Evolutionary conservation across 2,113 vertebrate genomes (phyloP).

Genomic region (Trochalopteron elliotii): DNA sequence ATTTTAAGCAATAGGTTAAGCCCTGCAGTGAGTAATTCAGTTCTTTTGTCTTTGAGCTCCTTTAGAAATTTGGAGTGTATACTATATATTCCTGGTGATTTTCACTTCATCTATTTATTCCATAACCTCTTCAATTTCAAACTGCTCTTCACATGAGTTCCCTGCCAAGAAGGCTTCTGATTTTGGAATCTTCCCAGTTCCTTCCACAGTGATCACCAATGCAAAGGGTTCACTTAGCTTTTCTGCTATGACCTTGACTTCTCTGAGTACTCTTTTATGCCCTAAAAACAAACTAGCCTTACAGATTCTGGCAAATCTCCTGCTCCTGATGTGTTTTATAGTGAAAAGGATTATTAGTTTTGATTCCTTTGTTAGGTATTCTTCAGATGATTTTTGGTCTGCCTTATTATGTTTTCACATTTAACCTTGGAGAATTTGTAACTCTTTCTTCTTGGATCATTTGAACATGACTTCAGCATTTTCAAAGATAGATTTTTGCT

Average conservation of each 20-base stretch:
- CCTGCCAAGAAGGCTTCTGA: neutral
- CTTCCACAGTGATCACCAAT: neutral
- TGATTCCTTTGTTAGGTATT: slow-evolving; percentile 23
- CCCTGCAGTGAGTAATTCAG: slow-evolving; percentile 33
- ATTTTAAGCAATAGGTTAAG: slow-evolving; percentile 31
- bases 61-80: slow-evolving; percentile 21
- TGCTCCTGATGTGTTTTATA: neutral
- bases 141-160: slow-evolving; percentile 4
- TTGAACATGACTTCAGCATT: slow-evolving; percentile 12
- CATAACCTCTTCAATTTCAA: slow-evolving; percentile 31
- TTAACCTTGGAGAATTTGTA: slow-evolving; percentile 4
- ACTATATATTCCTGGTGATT: neutral
- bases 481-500: slow-evolving; percentile 19
- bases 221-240: neutral
- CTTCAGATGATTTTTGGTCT: slow-evolving; percentile 1
- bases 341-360: slow-evolving; percentile 31
- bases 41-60: neutral
- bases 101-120: slow-evolving; percentile 30
- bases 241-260: neutral
- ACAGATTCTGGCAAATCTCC: neutral
- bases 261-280: neutral
- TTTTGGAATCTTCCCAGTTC: slow-evolving; percentile 21
- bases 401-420: slow-evolving; percentile 1
- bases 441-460: neutral
- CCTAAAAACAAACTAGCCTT: neutral